These are phyloP conservation scores for Lophochroa leadbeateri DNA, from an alignment of 2,113 vertebrate genomes.

Conservation along the genomic window DNA sequence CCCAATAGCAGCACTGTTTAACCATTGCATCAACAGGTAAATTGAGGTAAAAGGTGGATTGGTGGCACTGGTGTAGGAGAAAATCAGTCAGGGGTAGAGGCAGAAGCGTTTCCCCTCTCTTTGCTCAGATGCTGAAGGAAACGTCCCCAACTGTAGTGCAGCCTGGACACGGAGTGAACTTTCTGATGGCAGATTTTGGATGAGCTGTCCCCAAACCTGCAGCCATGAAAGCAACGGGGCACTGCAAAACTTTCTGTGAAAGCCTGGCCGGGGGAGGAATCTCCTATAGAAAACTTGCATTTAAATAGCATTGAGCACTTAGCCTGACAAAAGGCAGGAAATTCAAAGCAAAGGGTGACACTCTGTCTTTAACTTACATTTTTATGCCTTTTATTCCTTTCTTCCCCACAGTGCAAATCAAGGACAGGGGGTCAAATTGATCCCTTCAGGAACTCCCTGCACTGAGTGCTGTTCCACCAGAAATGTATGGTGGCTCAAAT, in stretches of 20 bases:
- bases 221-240: background rate
- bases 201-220: background rate
- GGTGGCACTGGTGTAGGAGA: background rate
- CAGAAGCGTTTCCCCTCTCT: background rate
- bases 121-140: background rate
- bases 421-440: constrained; percentile 24
- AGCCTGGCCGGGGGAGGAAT: background rate
- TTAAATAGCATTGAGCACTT: constrained; percentile 34
- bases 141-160: accelerated
- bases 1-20: background rate
- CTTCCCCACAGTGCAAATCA: background rate
- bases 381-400: constrained; percentile 55
- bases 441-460: background rate
- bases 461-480: background rate
- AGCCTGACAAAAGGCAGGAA: constrained; percentile 64
- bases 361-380: constrained; percentile 51
- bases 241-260: background rate
- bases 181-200: background rate
- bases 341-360: constrained; percentile 45
- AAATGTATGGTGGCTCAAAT: background rate
- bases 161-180: background rate
- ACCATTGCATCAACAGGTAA: background rate
- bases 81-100: background rate
- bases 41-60: background rate
- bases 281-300: constrained; percentile 31